These are phyloP conservation scores for Laspeyria flexula DNA, from an alignment of 2,888 invertebrate genomes.

Conservation along the genomic window DNA sequence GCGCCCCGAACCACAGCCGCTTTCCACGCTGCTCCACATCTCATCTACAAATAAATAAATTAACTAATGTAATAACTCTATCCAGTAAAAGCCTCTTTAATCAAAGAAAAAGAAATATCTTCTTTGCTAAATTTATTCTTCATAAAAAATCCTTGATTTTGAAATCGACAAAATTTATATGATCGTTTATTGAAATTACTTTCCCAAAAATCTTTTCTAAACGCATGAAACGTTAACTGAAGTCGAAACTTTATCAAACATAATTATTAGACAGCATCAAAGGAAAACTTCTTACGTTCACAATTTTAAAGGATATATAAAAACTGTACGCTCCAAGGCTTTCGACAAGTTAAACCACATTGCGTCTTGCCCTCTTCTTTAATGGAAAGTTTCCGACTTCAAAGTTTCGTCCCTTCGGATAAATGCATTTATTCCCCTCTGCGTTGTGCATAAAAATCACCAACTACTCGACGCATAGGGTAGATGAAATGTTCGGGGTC, in stretches of 20 bases:
- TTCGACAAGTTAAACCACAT: constrained; percentile 37
- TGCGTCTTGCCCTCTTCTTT: constrained; percentile 34
- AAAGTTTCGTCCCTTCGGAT: constrained; percentile 52
- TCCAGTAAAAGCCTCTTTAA: too few species aligned
- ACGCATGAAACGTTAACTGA: too few species aligned
- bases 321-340: constrained; percentile 29
- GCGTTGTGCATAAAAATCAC: constrained; percentile 50
- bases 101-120: too few species aligned
- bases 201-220: too few species aligned
- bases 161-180: too few species aligned
- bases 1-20: constrained; percentile 56
- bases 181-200: too few species aligned
- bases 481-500: constrained; percentile 71
- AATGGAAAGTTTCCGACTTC: constrained; percentile 50
- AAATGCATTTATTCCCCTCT: constrained; percentile 60
- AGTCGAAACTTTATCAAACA: too few species aligned
- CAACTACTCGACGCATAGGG: constrained; percentile 60
- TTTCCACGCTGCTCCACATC: constrained; percentile 77
- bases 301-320: constrained; percentile 26
- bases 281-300: constrained; percentile 2
- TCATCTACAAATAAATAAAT: constrained; percentile 54
- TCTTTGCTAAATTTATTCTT: too few species aligned
- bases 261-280: constrained; percentile 9
- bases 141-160: too few species aligned
- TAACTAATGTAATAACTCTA: too few species aligned